Evolutionary conservation across 30 jellyfish, hydroid and myxozoan species (phyloP).

Genomic region (Aurelia sp.): DNA sequence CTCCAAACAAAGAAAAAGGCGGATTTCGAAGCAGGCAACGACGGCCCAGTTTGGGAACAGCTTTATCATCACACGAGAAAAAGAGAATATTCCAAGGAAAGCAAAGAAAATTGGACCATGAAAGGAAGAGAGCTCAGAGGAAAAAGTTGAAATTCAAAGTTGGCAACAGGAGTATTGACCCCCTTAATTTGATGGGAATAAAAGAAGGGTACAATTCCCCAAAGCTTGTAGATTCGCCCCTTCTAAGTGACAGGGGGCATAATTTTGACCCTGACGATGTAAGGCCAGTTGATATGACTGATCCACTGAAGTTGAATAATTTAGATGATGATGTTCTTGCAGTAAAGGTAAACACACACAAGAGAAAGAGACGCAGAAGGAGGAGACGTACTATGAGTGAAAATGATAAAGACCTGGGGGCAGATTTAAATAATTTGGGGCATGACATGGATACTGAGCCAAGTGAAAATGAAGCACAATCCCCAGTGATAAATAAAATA

Average conservation of each 20-base stretch:
- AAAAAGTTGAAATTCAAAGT: constrained; percentile 15
- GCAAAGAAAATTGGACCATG: constrained; percentile 28
- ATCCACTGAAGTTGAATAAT: constrained; percentile 81
- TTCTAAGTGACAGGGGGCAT: constrained; percentile 53
- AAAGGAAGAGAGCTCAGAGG: constrained; percentile 23
- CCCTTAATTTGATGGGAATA: constrained; percentile 53
- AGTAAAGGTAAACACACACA: constrained; percentile 64
- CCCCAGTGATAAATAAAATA: neutral
- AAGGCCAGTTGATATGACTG: constrained; percentile 83
- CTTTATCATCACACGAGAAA: constrained; percentile 2
- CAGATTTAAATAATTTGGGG: constrained; percentile 9
- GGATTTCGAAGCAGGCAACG: neutral
- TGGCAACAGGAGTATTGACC: constrained; percentile 32
- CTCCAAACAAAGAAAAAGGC: constrained; percentile 13
- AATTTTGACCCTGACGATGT: constrained; percentile 72
- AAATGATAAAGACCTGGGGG: constrained; percentile 38
- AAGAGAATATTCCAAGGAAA: constrained; percentile 24
- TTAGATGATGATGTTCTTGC: constrained; percentile 73
- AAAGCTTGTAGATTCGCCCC: constrained; percentile 69
- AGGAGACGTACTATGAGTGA: constrained; percentile 63
- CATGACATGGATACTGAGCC: constrained; percentile 42
- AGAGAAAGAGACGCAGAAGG: constrained; percentile 72
- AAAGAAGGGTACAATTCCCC: constrained; percentile 68
- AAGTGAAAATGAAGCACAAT: constrained; percentile 40
- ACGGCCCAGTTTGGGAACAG: constrained; percentile 23